Base-by-base conservation (phyloP, 1,140 invertebrate species). In the Eciton burchellii region DNA sequence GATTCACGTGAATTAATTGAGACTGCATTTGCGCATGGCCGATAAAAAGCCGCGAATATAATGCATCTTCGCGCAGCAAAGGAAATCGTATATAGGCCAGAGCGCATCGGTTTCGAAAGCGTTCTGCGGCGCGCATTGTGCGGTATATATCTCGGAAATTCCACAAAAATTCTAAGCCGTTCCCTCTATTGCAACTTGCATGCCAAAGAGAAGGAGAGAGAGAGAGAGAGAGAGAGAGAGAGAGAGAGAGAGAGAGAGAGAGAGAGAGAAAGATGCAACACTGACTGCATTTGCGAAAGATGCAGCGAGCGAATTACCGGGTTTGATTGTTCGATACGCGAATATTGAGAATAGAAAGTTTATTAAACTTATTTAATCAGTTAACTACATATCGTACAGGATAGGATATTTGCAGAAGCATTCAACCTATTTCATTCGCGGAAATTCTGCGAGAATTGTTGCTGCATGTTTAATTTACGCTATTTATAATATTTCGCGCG, bases 1-100 rank as follows among this genome's bases (percentile, higher is more conserved):
- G 29, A 77, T 66, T 77, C 62, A 54, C 49, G 8, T 16, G 9
- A 29, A 41, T 77, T 77, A 77, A 77, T 77, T 45, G 62, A 77
- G 21, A 24, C 12, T 35, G 47, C 74, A 11, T 19, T 77, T 26
- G n/a, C 35, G 35, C 29, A 11, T 56, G 68, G 19, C 12, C 29
- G 24, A 8, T 74, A 74, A 62, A 74, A 74, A 74, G 56, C 56
- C n/a, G 9, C 8, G 71, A n/a, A 14, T n/a, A 74, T 74, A 74
- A 74, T 74, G 56, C 54, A 24, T 43, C 21, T 43, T 6, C 41
- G 41, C 3, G 45, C 12, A n/a, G 8, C 14, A 24, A 45, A 63
- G 26, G 35, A 77, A 68, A 77, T 52, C 47, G 16, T 52, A 66
- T 77, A 52, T 41, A 9, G 19, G 21, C 45, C 26, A 21, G 11